Base-by-base conservation (phyloP, 2,888 invertebrate species). In the Synanthedon vespiformis region DNA sequence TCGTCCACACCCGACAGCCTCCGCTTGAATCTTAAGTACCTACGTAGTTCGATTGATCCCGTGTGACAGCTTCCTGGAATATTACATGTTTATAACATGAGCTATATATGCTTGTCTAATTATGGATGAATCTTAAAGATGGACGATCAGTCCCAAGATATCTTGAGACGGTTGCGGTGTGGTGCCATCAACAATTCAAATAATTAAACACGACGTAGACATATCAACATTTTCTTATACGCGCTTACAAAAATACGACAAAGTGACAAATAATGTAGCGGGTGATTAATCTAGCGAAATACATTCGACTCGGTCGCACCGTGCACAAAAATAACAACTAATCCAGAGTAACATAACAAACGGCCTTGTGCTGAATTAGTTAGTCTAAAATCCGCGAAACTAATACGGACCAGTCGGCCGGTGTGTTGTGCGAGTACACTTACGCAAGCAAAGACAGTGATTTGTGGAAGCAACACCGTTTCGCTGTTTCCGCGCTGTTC, bases 351-450 rank as follows among this genome's bases (percentile, higher is more conserved):
- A 57, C 58, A 59, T 59, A 61, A 67, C 61, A 50, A 52, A 58
- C 61, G 68, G 60, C 78, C 77, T 78, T 77, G 79, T 61, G 61
- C 75, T 63, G 60, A 67, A 72, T 75, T 66, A 60, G 59, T 62
- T 64, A 57, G 55, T 22, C 60, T 65, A 61, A 61, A 69, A 53
- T 54, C 52, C 40, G 51, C 52, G 54, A 55, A 53, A 54, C 54
- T 53, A 56, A 52, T 47, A 34, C 51, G 52, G 50, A 55, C 34
- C 52, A 51, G 49, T 49, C 54, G 40, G 49, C 11, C 44, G 40
- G 49, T 34, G 34, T 34, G 22, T 34, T 34, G 34, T 34, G 34
- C 34, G 13, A 40, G 44, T 13, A 11, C n/a, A 52, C 55, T 55
- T 57, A 53, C 53, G 57, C 55, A 58, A 59, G 53, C 47, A 51